These are phyloP conservation scores for Trichopria drosophilae DNA, from an alignment of 2,888 invertebrate species.

Conservation along the genomic window DNA sequence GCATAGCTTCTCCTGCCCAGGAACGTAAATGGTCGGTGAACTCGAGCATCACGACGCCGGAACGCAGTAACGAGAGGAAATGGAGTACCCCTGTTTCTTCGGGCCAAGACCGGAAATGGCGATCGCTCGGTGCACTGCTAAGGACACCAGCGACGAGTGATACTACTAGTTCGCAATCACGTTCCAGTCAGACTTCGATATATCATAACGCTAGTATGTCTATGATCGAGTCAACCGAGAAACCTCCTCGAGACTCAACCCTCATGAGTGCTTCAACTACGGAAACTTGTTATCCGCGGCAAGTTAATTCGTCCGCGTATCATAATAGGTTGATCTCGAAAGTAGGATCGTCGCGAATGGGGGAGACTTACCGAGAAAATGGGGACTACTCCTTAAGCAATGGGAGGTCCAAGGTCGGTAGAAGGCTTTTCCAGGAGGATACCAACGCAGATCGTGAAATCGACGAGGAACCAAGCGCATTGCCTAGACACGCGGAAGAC, in stretches of 20 bases:
- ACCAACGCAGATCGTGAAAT: slow-evolving; percentile 23
- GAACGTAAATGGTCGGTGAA: slow-evolving; percentile 50
- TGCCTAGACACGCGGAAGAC: slow-evolving; percentile 29
- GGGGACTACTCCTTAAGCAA: slow-evolving; percentile 41
- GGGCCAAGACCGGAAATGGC: slow-evolving; percentile 58
- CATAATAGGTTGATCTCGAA: slow-evolving; percentile 45
- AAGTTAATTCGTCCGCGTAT: slow-evolving; percentile 43
- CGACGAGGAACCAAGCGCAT: slow-evolving; percentile 34
- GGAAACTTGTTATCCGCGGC: slow-evolving; percentile 38
- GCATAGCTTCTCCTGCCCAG: slow-evolving; percentile 33
- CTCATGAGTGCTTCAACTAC: slow-evolving; percentile 12
- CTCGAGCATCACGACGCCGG: slow-evolving; percentile 39
- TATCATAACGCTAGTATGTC: slow-evolving; percentile 51
- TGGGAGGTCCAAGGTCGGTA: slow-evolving; percentile 47
- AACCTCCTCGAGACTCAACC: slow-evolving; percentile 14
- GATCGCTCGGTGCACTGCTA: slow-evolving; percentile 59
- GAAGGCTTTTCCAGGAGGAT: slow-evolving; percentile 49
- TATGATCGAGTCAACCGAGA: slow-evolving; percentile 44
- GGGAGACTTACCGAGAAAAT: slow-evolving; percentile 44
- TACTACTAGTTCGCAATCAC: slow-evolving; percentile 38
- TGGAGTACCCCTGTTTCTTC: slow-evolving; percentile 47
- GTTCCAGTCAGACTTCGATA: slow-evolving; percentile 43
- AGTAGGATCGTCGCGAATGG: slow-evolving; percentile 32
- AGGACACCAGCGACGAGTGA: slow-evolving; percentile 45
- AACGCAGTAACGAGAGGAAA: slow-evolving; percentile 43